Conservation (phyloP, 2,797 vertebrate genomes). For the Hippopotamyrus pictus region DNA sequence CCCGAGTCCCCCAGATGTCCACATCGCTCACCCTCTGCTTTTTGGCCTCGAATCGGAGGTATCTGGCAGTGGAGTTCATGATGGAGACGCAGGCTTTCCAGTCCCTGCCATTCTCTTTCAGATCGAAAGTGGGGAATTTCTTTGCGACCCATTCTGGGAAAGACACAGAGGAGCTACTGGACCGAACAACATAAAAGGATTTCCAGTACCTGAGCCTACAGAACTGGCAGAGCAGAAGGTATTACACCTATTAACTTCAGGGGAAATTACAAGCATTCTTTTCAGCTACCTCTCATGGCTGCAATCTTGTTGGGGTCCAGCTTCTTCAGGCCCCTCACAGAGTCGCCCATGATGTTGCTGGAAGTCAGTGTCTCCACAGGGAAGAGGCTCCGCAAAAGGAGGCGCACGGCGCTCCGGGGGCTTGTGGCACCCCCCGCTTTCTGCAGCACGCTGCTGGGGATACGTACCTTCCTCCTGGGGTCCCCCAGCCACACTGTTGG, state of each 20-base stretch:
- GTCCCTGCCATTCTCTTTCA: conserved; percentile 60
- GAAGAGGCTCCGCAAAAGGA: conserved; percentile 60
- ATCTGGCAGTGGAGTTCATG: conserved; percentile 39
- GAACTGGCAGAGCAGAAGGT: neutral
- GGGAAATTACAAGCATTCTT: neutral
- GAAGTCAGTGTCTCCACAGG: conserved; percentile 49
- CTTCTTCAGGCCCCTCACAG: conserved; percentile 37
- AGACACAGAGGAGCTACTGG: neutral
- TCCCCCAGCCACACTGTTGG: conserved; percentile 60
- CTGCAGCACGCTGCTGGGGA: conserved; percentile 50
- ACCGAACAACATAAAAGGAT: neutral
- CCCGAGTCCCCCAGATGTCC: neutral
- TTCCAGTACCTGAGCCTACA: neutral
- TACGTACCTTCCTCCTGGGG: conserved; percentile 54
- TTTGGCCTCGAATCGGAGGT: conserved; percentile 39
- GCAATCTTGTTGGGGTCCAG: conserved; percentile 62
- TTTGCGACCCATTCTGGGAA: conserved; percentile 58
- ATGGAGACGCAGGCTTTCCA: conserved; percentile 60
- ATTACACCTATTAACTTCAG: neutral
- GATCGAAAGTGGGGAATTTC: conserved; percentile 58
- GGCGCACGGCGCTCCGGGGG: conserved; percentile 57
- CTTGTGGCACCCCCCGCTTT: conserved; percentile 53
- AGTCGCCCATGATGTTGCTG: conserved; percentile 44
- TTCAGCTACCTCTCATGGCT: conserved; percentile 64
- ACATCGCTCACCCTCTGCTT: conserved; percentile 28